Evolutionary conservation across 2,797 vertebrate genomes (phyloP).

Genomic region (Myiotriccus ornatus): DNA sequence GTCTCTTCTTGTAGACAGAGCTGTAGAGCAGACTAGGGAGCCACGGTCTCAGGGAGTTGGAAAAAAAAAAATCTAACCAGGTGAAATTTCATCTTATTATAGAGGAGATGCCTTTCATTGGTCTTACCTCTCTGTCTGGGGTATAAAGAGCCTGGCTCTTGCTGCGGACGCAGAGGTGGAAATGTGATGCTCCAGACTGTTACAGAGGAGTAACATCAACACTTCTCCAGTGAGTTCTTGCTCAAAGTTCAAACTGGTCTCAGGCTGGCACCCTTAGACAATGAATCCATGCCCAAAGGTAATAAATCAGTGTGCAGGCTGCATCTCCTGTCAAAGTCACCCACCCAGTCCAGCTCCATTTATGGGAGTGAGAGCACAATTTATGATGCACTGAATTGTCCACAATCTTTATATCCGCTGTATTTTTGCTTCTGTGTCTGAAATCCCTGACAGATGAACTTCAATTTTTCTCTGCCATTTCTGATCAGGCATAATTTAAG

Average conservation of each 20-base stretch:
- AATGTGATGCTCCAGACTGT: conserved; percentile 4
- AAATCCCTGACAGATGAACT: background rate
- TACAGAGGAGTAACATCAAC: background rate
- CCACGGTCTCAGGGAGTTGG: background rate
- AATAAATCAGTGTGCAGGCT: background rate
- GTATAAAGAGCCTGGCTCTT: background rate
- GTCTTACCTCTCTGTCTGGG: background rate
- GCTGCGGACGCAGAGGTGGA: background rate
- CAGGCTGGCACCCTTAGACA: background rate
- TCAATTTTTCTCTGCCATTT: background rate
- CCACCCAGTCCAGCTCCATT: background rate
- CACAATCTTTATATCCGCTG: background rate
- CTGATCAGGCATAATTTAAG: background rate
- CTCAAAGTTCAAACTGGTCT: background rate
- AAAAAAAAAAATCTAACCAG: background rate
- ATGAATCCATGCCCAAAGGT: background rate
- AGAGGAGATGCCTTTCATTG: background rate
- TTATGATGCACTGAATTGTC: background rate
- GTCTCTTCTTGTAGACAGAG: background rate
- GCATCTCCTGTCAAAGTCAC: background rate
- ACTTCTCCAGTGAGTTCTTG: background rate
- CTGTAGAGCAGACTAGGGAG: background rate
- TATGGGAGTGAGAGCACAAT: background rate
- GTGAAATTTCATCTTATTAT: conserved; percentile 21
- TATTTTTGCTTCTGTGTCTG: background rate